Conservation (phyloP, 53 echinoderm and acorn worm genomes). For the Crossaster papposus region DNA sequence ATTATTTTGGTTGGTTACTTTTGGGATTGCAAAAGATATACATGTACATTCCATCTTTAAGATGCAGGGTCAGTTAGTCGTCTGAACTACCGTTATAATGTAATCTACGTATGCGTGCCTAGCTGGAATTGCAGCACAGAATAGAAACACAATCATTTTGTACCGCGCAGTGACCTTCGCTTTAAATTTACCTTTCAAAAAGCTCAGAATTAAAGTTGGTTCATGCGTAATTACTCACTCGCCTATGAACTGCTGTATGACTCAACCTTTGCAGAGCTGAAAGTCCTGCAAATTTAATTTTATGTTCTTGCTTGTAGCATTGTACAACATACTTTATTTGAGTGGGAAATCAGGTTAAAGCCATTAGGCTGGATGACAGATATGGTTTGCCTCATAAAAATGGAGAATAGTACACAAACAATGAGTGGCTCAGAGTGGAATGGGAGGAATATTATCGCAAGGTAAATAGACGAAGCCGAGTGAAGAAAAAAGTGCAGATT, state of each 20-base stretch:
- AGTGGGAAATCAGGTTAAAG: not conserved
- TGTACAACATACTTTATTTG: not conserved
- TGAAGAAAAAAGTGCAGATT: too few species aligned
- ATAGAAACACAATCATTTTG: not conserved
- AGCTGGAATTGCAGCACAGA: not conserved
- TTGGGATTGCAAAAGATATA: too few species aligned
- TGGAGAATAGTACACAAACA: not conserved
- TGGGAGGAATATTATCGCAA: too few species aligned
- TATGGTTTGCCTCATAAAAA: not conserved
- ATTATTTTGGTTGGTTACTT: too few species aligned
- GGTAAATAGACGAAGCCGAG: too few species aligned
- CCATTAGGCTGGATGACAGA: conserved; percentile 11
- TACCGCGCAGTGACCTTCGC: not conserved
- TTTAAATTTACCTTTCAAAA: not conserved
- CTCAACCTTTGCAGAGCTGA: not conserved
- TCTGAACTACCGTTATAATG: too few species aligned
- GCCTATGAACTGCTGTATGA: not conserved
- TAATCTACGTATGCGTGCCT: not conserved
- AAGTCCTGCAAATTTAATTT: not conserved
- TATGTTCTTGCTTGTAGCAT: not conserved
- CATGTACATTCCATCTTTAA: too few species aligned
- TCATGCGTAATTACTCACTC: conserved; percentile 22
- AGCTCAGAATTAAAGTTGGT: not conserved
- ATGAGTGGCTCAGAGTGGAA: too few species aligned
- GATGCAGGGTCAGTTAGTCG: not conserved